Evolutionary conservation across 2,888 invertebrate species (phyloP).

Genomic region (Mechanitis mazaeus): DNA sequence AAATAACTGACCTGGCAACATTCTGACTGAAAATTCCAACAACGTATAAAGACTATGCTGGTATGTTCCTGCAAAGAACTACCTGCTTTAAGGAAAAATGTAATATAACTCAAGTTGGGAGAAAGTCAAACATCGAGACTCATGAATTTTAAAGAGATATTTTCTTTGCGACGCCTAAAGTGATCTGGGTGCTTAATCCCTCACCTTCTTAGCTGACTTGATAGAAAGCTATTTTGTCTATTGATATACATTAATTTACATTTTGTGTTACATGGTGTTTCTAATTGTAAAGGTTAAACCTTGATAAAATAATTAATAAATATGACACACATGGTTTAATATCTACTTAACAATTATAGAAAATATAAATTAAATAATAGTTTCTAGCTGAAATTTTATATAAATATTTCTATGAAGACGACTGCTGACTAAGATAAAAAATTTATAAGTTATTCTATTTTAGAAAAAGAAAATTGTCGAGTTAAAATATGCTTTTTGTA

Average conservation of each 20-base stretch:
- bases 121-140: slow-evolving; percentile 57
- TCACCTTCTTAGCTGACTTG: slow-evolving; percentile 32
- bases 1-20: slow-evolving; percentile 5
- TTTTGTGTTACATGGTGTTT: background rate
- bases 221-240: slow-evolving; percentile 25
- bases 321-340: too few species aligned
- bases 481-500: too few species aligned
- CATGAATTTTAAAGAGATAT: slow-evolving; percentile 68
- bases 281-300: too few species aligned
- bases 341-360: too few species aligned
- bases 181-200: slow-evolving; percentile 46
- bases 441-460: too few species aligned
- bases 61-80: slow-evolving; percentile 25
- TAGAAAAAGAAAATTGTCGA: too few species aligned
- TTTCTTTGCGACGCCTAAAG: slow-evolving; percentile 54
- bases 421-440: too few species aligned
- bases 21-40: slow-evolving; percentile 19
- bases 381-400: too few species aligned
- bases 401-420: too few species aligned
- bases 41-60: slow-evolving; percentile 20
- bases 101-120: slow-evolving; percentile 57
- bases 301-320: too few species aligned
- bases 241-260: slow-evolving; percentile 20
- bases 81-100: slow-evolving; percentile 41
- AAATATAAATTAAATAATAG: too few species aligned